These are phyloP conservation scores for Eulemur rubriventer DNA, from an alignment of 2,797 vertebrate species.

Conservation along the genomic window DNA sequence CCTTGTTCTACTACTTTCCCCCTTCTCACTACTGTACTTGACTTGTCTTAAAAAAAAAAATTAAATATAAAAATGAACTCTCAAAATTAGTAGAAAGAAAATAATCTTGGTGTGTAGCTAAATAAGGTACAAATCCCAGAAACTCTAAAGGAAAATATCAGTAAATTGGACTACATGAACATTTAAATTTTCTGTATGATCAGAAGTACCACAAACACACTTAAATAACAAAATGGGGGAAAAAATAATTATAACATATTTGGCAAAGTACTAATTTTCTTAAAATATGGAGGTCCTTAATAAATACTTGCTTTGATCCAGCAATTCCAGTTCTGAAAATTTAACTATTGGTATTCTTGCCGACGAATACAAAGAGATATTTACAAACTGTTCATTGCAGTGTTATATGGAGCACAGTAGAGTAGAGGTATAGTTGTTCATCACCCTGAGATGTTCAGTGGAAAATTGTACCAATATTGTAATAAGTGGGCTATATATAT, in stretches of 20 bases:
- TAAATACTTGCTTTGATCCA: neutral
- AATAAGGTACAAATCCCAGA: neutral
- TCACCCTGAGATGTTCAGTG: neutral
- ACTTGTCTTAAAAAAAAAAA: neutral
- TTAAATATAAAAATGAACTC: constrained; percentile 30
- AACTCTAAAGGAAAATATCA: neutral
- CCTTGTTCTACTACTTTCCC: too few relatives aligned
- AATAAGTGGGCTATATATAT: neutral
- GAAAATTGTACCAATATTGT: neutral
- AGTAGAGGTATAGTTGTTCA: neutral
- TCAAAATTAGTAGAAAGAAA: constrained; percentile 29
- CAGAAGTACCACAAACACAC: neutral
- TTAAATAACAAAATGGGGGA: neutral
- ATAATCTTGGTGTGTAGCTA: neutral
- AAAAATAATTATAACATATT: neutral
- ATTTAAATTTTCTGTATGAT: neutral
- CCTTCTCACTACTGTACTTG: too few relatives aligned
- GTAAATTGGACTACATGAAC: neutral
- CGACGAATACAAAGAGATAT: neutral
- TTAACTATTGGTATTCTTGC: neutral
- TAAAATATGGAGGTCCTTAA: neutral
- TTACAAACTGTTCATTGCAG: neutral
- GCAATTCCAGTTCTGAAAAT: constrained; percentile 13
- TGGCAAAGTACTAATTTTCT: neutral
- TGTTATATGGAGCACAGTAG: neutral